Conservation (phyloP, 2,888 invertebrate genomes). For the Drosophila melanosoma region DNA sequence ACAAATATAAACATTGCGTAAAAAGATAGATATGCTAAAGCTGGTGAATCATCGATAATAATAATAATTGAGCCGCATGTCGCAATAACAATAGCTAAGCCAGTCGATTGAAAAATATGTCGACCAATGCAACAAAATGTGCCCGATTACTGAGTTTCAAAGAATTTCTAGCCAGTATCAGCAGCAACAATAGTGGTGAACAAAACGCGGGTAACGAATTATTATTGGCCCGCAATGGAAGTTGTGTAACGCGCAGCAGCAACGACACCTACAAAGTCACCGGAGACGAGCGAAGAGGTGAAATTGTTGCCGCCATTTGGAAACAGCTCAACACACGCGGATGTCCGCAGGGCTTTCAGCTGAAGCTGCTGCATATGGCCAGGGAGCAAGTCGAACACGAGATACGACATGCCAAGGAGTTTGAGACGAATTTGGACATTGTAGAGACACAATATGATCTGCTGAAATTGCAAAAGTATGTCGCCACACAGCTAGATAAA, state of each 20-base stretch:
- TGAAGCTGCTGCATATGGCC: constrained; percentile 62
- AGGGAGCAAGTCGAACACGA: constrained; percentile 57
- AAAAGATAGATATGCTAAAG: constrained; percentile 42
- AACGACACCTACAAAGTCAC: constrained; percentile 79
- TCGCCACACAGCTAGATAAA: constrained; percentile 65
- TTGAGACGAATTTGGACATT: constrained; percentile 51
- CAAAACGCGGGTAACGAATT: constrained; percentile 41
- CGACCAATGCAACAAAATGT: constrained; percentile 62
- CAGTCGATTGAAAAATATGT: constrained; percentile 54
- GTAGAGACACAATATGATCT: constrained; percentile 67
- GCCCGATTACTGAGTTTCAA: constrained; percentile 69
- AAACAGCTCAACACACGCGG: constrained; percentile 58
- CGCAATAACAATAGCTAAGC: constrained; percentile 26
- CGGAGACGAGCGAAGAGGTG: constrained; percentile 66
- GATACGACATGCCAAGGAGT: constrained; percentile 66
- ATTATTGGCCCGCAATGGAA: constrained; percentile 34
- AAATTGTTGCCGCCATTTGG: constrained; percentile 73
- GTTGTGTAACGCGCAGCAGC: constrained; percentile 77
- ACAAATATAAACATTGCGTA: constrained; percentile 64
- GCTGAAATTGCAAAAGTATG: constrained; percentile 77
- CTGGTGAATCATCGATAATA: constrained; percentile 60
- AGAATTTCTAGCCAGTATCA: constrained; percentile 53
- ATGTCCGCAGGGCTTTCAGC: constrained; percentile 72
- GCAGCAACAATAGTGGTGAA: constrained; percentile 35
- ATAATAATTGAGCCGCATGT: constrained; percentile 47